phyloP scores from a whole-genome alignment of 92 coral and sea anemone genomes.

The Parazoanthus swiftii region DNA sequence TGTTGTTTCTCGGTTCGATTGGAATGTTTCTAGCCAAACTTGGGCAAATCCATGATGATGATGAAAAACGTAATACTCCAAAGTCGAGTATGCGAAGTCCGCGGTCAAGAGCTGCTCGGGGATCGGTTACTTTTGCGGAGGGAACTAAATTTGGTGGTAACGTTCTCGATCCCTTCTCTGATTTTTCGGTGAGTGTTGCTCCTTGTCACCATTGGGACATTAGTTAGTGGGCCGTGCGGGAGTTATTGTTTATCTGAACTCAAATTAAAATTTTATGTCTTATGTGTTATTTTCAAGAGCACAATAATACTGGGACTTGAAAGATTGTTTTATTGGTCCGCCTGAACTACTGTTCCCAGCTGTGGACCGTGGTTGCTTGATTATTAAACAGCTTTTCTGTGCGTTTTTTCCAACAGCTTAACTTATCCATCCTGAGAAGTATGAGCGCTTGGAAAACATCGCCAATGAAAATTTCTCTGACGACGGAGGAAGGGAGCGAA shows the following conservation, averaged over 20 bases:
- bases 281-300: not conserved
- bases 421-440: slow-evolving; percentile 69
- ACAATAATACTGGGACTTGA: not conserved
- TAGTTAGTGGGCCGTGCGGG: not conserved
- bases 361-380: not conserved
- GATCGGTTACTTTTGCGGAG: slow-evolving; percentile 80
- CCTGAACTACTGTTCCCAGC: not conserved
- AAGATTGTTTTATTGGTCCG: not conserved
- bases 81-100: slow-evolving; percentile 34
- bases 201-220: not conserved
- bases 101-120: slow-evolving; percentile 34
- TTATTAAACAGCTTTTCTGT: not conserved
- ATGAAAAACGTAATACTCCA: slow-evolving; percentile 3
- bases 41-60: slow-evolving; percentile 1
- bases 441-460: slow-evolving; percentile 75
- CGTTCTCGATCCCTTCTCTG: slow-evolving; percentile 48
- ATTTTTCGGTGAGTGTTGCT: slow-evolving; percentile 58
- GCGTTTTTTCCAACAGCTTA: slow-evolving; percentile 44
- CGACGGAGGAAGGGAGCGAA: slow-evolving; percentile 84
- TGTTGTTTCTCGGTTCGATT: slow-evolving; percentile 67
- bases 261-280: slow-evolving; percentile 19
- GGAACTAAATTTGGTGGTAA: slow-evolving; percentile 67
- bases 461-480: slow-evolving; percentile 76
- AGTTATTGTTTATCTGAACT: not conserved
- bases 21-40: slow-evolving; percentile 57